Evolutionary conservation across 2,797 vertebrate genomes (phyloP), one percentile per base, ranked within the genome.

Genomic region (Menidia menidia): DNA sequence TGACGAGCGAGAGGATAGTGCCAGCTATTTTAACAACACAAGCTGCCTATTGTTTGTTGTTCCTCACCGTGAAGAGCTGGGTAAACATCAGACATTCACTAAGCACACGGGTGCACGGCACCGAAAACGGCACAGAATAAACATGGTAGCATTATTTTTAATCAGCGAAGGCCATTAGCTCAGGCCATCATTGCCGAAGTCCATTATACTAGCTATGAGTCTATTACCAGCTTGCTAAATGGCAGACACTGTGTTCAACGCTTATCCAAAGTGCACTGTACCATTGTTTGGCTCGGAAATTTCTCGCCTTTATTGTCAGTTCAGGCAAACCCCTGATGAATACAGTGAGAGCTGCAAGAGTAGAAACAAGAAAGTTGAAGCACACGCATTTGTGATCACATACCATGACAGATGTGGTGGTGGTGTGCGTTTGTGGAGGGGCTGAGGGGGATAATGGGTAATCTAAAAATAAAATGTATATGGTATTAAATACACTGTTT

Each of bases 201-300:
- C 85, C 77, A 88, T 88, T 92, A 88, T 88, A 89, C 83, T 80
- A 84, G 78, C 80, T 84, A 70, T 75, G 85, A 81, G 84, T 92
- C 84, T 89, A 90, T 92, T 89, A 90, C 79, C 81, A 84, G 87
- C 70, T 85, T 88, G 81, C 90, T 92, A 91, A 92, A 92, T 89
- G 89, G 87, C 86, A 89, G 86, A 66, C 80, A 71, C 83, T 88
- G 84, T 87, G 85, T 80, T 71, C 76, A 81, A 85, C 69, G 89
- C 89, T 91, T 90, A 92, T 89, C 91, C 89, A 91, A 92, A 92
- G 89, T 92, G 91, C 91, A 92, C 87, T 91, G 89, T 90, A 91
- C 89, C 89, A 90, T 92, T 92, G 90, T 92, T 92, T 90, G 90
- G 87, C 89, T 92, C 89, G 66, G 89, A 91, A 89, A 88, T 78